Evolutionary conservation across 2,888 invertebrate species (phyloP).

Genomic region (Mycalesis mineus): DNA sequence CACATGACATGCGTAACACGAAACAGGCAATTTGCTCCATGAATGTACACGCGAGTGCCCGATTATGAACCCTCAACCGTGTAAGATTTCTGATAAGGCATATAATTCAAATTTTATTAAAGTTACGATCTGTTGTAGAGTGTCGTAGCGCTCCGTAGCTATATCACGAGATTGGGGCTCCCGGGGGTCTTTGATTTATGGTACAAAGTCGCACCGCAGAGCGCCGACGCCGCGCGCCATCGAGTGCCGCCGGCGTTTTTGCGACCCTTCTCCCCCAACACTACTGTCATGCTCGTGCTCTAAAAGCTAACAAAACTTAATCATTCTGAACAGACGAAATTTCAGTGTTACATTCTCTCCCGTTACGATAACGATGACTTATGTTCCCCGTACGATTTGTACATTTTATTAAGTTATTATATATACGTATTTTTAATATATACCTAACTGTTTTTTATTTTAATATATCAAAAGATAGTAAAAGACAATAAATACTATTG

Average conservation of each 20-base stretch:
- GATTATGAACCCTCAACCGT: conserved; percentile 28
- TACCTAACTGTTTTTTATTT: too few relatives aligned
- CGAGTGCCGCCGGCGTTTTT: conserved; percentile 57
- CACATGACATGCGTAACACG: conserved; percentile 34
- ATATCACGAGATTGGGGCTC: conserved; percentile 55
- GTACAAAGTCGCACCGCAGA: conserved; percentile 58
- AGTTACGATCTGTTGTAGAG: conserved; percentile 30
- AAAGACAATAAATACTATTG: too few relatives aligned
- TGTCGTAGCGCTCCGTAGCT: conserved; percentile 48
- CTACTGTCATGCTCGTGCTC: conserved; percentile 39
- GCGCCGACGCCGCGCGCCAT: conserved; percentile 38
- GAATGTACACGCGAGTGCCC: conserved; percentile 29
- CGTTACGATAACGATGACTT: conserved; percentile 7
- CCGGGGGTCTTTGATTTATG: conserved; percentile 74
- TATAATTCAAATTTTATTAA: conserved; percentile 32
- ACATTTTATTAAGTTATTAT: neutral
- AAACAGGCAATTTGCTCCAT: conserved; percentile 27
- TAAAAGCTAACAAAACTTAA: conserved; percentile 40
- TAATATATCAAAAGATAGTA: too few relatives aligned
- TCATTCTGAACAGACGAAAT: conserved; percentile 36
- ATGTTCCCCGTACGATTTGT: neutral
- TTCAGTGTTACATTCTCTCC: conserved; percentile 11
- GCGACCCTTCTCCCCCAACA: conserved; percentile 46
- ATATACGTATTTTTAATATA: neutral
- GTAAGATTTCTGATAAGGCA: conserved; percentile 28